A percentile compares a stretch with the other conserved stretches of the same genome.
These are phyloP conservation scores for Cyclopterus lumpus DNA, from an alignment of 2,797 vertebrate species.

Conservation along the genomic window DNA sequence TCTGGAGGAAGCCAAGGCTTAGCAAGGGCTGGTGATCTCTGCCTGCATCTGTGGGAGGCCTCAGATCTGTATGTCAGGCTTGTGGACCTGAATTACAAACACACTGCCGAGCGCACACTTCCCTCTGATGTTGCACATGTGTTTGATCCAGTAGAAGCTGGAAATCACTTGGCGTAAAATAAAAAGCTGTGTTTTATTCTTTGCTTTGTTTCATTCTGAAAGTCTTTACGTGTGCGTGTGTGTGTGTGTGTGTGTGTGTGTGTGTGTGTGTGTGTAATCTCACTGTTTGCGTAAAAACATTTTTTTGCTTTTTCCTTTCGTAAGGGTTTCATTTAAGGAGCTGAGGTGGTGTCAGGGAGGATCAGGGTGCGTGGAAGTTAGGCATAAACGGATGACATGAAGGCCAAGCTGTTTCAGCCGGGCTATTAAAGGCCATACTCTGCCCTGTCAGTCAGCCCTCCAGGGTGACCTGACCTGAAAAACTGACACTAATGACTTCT, in stretches of 20 bases:
- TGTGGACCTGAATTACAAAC: conserved; percentile 72
- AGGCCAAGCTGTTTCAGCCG: conserved; percentile 56
- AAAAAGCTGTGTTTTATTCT: conserved; percentile 1
- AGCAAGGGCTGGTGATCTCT: conserved; percentile 65
- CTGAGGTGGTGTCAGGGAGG: conserved; percentile 25
- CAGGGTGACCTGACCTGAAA: conserved; percentile 70
- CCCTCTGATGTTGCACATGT: conserved; percentile 38
- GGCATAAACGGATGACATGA: conserved; percentile 44
- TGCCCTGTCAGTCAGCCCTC: conserved; percentile 50
- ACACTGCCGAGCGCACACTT: conserved; percentile 24
- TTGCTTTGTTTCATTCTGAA: conserved; percentile 18
- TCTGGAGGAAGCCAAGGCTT: conserved; percentile 61
- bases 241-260: too few relatives aligned
- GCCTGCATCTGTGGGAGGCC: conserved; percentile 66
- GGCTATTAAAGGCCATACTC: conserved; percentile 60
- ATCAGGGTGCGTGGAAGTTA: conserved; percentile 47
- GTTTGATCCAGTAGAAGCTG: conserved; percentile 33
- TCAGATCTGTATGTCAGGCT: conserved; percentile 72
- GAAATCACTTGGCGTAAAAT: neutral
- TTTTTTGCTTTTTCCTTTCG: conserved; percentile 7
- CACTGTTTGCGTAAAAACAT: conserved; percentile 55
- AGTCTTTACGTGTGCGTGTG: conserved; percentile 32
- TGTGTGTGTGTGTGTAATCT: too few relatives aligned
- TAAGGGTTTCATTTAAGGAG: conserved; percentile 34
- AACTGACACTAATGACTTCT: conserved; percentile 61